phyloP scores from a whole-genome alignment of 2,113 vertebrate genomes.

The Gymnobelideus leadbeateri region DNA sequence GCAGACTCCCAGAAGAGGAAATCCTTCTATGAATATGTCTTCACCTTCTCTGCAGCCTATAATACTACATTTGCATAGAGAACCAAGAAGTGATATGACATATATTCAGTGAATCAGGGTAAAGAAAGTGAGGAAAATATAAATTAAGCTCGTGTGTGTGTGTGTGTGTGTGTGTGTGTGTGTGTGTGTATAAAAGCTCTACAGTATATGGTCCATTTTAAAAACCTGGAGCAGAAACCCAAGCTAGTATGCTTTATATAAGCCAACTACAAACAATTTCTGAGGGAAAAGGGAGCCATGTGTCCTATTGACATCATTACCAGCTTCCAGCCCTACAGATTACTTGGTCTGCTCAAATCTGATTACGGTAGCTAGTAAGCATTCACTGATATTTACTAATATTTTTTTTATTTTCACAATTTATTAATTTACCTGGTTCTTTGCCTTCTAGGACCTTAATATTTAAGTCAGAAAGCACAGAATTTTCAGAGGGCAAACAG shows the following conservation, averaged over 20 bases:
- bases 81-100: not conserved
- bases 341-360: not conserved
- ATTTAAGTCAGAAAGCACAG: not conserved
- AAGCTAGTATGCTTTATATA: not conserved
- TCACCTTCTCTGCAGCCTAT: not conserved
- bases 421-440: not conserved
- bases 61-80: not conserved
- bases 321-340: not conserved
- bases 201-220: not conserved
- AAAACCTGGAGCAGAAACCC: not conserved
- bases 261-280: not conserved
- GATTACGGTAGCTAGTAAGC: not conserved
- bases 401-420: not conserved
- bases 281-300: not conserved
- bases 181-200: not conserved
- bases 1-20: not conserved
- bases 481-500: not conserved
- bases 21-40: not conserved
- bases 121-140: slow-evolving; percentile 67
- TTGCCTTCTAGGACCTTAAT: not conserved
- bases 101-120: slow-evolving; percentile 57
- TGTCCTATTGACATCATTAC: not conserved
- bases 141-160: slow-evolving; percentile 32
- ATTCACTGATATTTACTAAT: not conserved
- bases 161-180: not conserved